These are phyloP conservation scores for Protosalanx chinensis DNA, from an alignment of 2,797 vertebrate genomes.

Conservation along the genomic window DNA sequence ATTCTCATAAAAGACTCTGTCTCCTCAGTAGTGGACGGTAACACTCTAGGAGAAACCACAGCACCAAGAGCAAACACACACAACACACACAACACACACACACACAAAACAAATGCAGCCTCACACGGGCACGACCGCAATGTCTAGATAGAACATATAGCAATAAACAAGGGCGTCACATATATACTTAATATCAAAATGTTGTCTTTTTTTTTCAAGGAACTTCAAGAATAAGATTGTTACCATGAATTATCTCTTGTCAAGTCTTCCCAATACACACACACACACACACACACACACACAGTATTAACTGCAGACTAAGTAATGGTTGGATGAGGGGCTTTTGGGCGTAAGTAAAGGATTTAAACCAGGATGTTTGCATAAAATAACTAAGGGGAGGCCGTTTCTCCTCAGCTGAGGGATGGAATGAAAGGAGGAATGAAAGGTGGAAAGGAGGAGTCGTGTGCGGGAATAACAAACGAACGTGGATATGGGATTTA, in stretches of 20 bases:
- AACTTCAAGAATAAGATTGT: too few relatives aligned
- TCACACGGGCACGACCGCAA: too few relatives aligned
- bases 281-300: background rate
- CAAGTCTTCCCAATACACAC: too few relatives aligned
- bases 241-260: too few relatives aligned
- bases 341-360: background rate
- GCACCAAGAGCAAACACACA: background rate
- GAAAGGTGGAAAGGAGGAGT: background rate
- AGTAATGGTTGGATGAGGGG: background rate
- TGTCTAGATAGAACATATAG: too few relatives aligned
- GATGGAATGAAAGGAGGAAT: background rate
- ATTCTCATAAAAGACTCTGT: background rate
- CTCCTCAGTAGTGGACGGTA: background rate
- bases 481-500: background rate
- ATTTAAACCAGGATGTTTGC: background rate
- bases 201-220: too few relatives aligned
- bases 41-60: background rate
- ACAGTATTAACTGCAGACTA: background rate
- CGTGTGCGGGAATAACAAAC: background rate
- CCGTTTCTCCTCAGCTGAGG: background rate
- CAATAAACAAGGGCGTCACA: too few relatives aligned
- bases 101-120: too few relatives aligned
- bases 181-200: too few relatives aligned
- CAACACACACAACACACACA: background rate
- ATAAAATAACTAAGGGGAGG: background rate